A percentile compares a stretch with the other conserved stretches of the same genome.
phyloP scores from a whole-genome alignment of 1,140 invertebrate species.

The Elymnias hypermnestra region DNA sequence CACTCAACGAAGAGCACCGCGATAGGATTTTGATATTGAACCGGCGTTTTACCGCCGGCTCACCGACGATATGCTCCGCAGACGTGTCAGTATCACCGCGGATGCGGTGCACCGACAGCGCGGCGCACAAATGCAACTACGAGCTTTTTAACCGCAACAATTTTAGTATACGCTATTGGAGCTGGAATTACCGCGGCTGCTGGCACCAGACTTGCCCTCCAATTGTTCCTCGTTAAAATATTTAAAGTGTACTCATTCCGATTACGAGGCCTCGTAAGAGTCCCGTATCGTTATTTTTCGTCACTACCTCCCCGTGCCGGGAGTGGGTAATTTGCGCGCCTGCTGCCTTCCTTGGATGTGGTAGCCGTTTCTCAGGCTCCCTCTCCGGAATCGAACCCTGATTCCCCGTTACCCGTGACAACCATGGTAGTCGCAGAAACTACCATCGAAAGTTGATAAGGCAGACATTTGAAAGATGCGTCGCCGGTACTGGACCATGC shows the following conservation, averaged over 20 bases:
- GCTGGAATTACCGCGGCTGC: slow-evolving; percentile 94
- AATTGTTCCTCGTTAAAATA: slow-evolving; percentile 91
- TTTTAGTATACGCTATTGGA: slow-evolving; percentile 93
- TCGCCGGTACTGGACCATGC: no score
- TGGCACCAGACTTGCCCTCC: slow-evolving; percentile 95
- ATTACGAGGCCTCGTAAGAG: no score
- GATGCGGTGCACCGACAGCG: slow-evolving; percentile 78
- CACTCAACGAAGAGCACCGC: slow-evolving; percentile 80
- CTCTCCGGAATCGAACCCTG: slow-evolving; percentile 84
- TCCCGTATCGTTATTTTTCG: no score
- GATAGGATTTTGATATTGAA: slow-evolving; percentile 71
- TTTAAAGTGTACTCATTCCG: slow-evolving; percentile 94
- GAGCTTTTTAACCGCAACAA: slow-evolving; percentile 89
- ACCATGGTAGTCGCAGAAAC: no score
- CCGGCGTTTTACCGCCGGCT: slow-evolving; percentile 51
- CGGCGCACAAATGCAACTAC: slow-evolving; percentile 83
- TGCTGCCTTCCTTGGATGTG: slow-evolving; percentile 95
- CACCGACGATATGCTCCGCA: slow-evolving; percentile 66
- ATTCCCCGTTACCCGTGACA: slow-evolving; percentile 88
- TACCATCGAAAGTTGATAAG: no score
- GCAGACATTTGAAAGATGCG: no score
- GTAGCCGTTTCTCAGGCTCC: slow-evolving; percentile 94
- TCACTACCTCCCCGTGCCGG: no score
- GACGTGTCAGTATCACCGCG: slow-evolving; percentile 73
- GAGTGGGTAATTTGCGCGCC: slow-evolving; percentile 92